Conservation (phyloP, 2,888 invertebrate genomes). For the Drosophila neonasuta region DNA sequence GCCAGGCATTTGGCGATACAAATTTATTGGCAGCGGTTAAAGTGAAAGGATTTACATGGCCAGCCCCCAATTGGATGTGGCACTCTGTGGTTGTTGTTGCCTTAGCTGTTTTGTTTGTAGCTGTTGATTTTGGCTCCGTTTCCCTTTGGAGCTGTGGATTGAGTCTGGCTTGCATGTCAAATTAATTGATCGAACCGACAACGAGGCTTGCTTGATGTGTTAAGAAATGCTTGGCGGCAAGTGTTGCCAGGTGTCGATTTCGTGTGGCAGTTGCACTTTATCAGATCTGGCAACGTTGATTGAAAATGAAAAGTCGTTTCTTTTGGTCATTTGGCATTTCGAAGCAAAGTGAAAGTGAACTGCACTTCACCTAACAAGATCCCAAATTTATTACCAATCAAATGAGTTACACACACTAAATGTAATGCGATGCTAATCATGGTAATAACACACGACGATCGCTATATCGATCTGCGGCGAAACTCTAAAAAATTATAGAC, state of each 20-base stretch:
- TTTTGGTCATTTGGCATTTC: slow-evolving; percentile 45
- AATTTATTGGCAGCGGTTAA: slow-evolving; percentile 61
- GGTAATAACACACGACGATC: slow-evolving; percentile 61
- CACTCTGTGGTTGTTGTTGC: slow-evolving; percentile 7
- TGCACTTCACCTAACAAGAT: slow-evolving; percentile 18
- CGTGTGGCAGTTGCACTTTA: slow-evolving; percentile 34
- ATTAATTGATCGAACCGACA: slow-evolving; percentile 65
- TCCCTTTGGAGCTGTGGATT: slow-evolving; percentile 35
- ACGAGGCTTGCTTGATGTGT: slow-evolving; percentile 53
- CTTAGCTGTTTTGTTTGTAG: slow-evolving; percentile 2
- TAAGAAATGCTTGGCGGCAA: slow-evolving; percentile 49
- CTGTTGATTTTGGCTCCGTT: slow-evolving; percentile 8
- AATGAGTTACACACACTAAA: slow-evolving; percentile 23
- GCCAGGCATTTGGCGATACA: slow-evolving; percentile 38
- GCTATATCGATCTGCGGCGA: slow-evolving; percentile 7
- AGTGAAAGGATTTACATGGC: slow-evolving; percentile 67
- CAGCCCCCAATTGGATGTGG: slow-evolving; percentile 41
- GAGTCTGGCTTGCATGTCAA: slow-evolving; percentile 69
- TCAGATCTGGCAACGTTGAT: slow-evolving; percentile 58
- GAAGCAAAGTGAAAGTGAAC: slow-evolving; percentile 63
- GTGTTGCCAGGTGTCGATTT: slow-evolving; percentile 63
- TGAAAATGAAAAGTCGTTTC: slow-evolving; percentile 63
- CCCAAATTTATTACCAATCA: slow-evolving; percentile 56
- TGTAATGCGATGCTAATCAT: slow-evolving; percentile 55
- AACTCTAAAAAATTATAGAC: not conserved